Conservation (phyloP, 35 echinoderm and acorn worm genomes). For the Hemicentrotus pulcherrimus region DNA sequence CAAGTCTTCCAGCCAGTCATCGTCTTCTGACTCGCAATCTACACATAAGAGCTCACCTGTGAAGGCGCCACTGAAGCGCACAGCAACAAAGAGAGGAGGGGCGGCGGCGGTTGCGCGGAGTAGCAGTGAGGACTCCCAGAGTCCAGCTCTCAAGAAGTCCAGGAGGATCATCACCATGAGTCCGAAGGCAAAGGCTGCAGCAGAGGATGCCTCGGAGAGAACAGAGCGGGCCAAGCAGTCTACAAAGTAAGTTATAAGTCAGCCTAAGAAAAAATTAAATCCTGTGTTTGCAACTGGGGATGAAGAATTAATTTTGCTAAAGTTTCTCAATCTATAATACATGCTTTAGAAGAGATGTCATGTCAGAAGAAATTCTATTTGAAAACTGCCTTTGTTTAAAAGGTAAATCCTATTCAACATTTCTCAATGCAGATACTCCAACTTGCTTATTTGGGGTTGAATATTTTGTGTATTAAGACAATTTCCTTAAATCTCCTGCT, state of each 20-base stretch:
- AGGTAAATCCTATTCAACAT: no score
- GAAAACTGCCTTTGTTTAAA: no score
- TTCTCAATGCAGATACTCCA: no score
- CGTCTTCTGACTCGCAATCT: not conserved
- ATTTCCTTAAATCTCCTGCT: no score
- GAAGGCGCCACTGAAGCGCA: slow-evolving; percentile 15
- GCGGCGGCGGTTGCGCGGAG: not conserved
- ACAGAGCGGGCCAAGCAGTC: not conserved
- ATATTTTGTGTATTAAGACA: no score
- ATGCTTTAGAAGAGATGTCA: not conserved
- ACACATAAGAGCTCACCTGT: not conserved
- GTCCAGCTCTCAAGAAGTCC: slow-evolving; percentile 28
- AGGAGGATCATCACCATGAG: not conserved
- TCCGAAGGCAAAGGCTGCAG: not conserved
- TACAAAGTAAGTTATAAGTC: not conserved
- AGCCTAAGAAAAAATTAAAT: not conserved
- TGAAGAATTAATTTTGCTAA: not conserved
- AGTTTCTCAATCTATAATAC: not conserved
- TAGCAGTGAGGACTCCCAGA: slow-evolving; percentile 27
- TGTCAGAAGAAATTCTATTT: no score
- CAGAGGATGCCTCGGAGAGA: not conserved
- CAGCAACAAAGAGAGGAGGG: not conserved
- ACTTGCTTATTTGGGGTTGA: no score
- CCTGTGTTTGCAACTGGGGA: not conserved
- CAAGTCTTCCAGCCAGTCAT: slow-evolving; percentile 47